Base-by-base conservation (phyloP, 2,113 vertebrate species). In the Trichechus manatus region DNA sequence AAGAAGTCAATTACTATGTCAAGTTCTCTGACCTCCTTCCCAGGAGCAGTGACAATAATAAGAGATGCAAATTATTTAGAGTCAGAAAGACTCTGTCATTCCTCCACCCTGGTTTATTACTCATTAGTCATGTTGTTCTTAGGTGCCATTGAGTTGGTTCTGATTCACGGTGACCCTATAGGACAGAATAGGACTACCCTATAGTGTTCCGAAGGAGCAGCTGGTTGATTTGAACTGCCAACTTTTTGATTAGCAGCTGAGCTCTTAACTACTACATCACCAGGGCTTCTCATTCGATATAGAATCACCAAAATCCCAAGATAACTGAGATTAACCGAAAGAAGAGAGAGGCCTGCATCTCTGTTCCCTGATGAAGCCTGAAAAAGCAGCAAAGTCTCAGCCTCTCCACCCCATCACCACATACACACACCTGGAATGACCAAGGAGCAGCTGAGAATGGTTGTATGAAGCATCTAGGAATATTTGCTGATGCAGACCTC, bases 321-420 rank as follows among this genome's bases (percentile, higher is more conserved):
- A 80, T n/a, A 33, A 53, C 1, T 50, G 8, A 27, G 3, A 5
- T 72, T 91, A 87, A 53, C 8, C 14, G 77, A 78, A 22, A 33
- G 29, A 4, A 75, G 8, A 80, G 22, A 95, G 64, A 5, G 27
- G 10, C 4, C 22, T 61, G 19, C 39, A 3, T 70, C 27, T 83
- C 53, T 75, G 0, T 72, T 72, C 7, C 17, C 31, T 82, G 36
- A 5, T 39, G 25, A 93, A 92, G 1, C 14, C 20, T 27, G 9
- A 39, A 63, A 44, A 84, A 90, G 75, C 0, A 68, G 7, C 11
- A 27, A 75, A 50, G 47, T 61, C 14, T 78, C 9, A 39, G 6
- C 1, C 5, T 66, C 27, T 72, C n/a, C 9, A 31, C 50, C 1
- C 25, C 29, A 80, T 29, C 0, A 5, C 0, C 9, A n/a, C 4